These are phyloP conservation scores for Alsophila aescularia DNA, from an alignment of 2,888 invertebrate species.

Conservation along the genomic window DNA sequence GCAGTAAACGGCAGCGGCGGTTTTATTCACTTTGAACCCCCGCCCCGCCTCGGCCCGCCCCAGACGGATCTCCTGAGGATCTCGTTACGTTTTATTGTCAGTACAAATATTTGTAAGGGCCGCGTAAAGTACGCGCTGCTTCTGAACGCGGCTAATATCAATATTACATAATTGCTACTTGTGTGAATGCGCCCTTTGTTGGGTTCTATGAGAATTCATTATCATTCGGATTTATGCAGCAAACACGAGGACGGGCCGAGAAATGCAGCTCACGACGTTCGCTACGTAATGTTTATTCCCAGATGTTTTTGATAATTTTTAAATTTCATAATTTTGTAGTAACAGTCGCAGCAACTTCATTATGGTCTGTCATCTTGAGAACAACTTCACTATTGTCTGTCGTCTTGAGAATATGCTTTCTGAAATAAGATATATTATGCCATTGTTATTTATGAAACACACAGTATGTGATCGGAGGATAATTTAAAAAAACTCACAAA, in stretches of 20 bases:
- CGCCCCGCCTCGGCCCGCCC: not conserved
- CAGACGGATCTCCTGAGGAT: not conserved
- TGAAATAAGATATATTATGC: too few relatives aligned
- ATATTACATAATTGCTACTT: constrained; percentile 2
- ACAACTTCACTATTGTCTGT: too few relatives aligned
- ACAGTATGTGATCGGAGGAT: too few relatives aligned
- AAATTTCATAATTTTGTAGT: too few relatives aligned
- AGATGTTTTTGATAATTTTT: too few relatives aligned
- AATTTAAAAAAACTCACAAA: too few relatives aligned
- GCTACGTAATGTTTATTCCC: too few relatives aligned
- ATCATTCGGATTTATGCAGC: not conserved
- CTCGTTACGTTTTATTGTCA: constrained; percentile 6
- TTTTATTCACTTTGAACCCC: not conserved
- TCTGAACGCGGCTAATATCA: constrained; percentile 5
- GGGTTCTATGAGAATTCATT: not conserved
- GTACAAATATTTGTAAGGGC: constrained; percentile 11
- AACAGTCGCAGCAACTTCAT: too few relatives aligned
- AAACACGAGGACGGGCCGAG: not conserved
- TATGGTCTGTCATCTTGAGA: too few relatives aligned
- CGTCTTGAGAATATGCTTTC: too few relatives aligned
- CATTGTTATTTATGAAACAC: too few relatives aligned
- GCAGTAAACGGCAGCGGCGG: constrained; percentile 1
- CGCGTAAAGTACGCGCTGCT: constrained; percentile 3
- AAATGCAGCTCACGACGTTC: not conserved
- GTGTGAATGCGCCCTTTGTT: not conserved